Base-by-base conservation (phyloP, 2,797 vertebrate species). In the Pyrocephalus nanus region DNA sequence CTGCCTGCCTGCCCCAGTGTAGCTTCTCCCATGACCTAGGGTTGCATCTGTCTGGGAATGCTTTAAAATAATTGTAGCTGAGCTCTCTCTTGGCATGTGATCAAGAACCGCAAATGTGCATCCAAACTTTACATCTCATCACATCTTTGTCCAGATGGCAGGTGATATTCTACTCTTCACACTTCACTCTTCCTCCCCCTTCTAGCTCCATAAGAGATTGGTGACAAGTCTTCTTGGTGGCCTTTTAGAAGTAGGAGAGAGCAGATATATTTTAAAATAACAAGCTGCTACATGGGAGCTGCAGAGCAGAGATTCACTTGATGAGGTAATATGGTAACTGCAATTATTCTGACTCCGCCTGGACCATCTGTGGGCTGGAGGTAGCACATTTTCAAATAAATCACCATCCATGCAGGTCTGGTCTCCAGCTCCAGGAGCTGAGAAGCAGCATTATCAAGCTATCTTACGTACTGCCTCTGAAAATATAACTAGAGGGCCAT, bases 101-200 rank as follows among this genome's bases (percentile, higher is more conserved):
- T 79, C 83, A 92, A 92, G 82, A 90, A 86, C 73, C 38, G 0
- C 94, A 95, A 96, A 88, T 93, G 79, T 94, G 82, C 90, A 96
- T 96, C 90, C 93, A 91, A 95, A 93, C 93, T 91, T 92, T 82
- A 86, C 74, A 96, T 92, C 88, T 95, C 83, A 93, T 94, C 94
- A 70, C 74, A 94, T 95, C 92, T 95, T 95, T 96, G 94, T 96
- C 92, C 95, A 96, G 94, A 96, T 96, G 96, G 96, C 93, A 96
- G 95, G 94, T 96, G 94, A 94, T 96, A 96, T 96, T 95, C 94
- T 92, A 70, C 95, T 94, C 66, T 96, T 96, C 96, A 95, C 95
- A 95, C 96, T 96, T 92, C 40, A 40, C 53, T 95, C 73, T 94
- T 95, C 92, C 95, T 96, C 96, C 95, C 55, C 95, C 96, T 95